Percentiles rank a stretch among this genome's conserved stretches.
Evolutionary conservation across 2,113 vertebrate genomes (phyloP).

Genomic region (Seriola dumerili): DNA sequence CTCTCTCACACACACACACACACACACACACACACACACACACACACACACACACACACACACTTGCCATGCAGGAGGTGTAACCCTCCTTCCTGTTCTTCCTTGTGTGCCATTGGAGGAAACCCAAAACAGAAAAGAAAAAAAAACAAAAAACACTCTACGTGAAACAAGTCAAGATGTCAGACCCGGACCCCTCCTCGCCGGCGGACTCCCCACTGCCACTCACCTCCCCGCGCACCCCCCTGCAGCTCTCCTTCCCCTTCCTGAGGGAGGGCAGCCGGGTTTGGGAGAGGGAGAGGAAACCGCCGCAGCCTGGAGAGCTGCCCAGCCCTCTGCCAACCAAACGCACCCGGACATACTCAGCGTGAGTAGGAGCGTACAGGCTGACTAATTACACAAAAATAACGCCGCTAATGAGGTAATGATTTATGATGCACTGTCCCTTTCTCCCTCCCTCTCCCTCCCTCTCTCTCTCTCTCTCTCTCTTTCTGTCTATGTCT

Average conservation of each 20-base stretch:
- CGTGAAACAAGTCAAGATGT: conserved; percentile 83
- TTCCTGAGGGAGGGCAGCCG: conserved; percentile 94
- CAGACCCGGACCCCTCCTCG: conserved; percentile 85
- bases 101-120: conserved; percentile 28
- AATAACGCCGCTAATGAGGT: background rate
- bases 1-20: no score
- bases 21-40: no score
- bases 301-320: conserved; percentile 86
- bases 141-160: background rate
- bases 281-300: conserved; percentile 93
- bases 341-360: conserved; percentile 97
- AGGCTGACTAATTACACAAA: background rate
- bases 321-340: conserved; percentile 96
- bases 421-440: conserved; percentile 1
- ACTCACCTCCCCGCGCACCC: conserved; percentile 88
- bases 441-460: background rate
- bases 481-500: background rate
- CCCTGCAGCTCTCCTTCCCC: conserved; percentile 91
- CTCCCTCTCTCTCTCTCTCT: conserved; percentile 9
- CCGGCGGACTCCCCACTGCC: conserved; percentile 84
- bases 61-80: conserved; percentile 70
- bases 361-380: conserved; percentile 89
- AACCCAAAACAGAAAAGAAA: conserved; percentile 10
- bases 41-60: background rate
- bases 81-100: conserved; percentile 57